These are phyloP conservation scores for Zaprionus lachaisei DNA, from an alignment of 1,140 invertebrate species.

Conservation along the genomic window DNA sequence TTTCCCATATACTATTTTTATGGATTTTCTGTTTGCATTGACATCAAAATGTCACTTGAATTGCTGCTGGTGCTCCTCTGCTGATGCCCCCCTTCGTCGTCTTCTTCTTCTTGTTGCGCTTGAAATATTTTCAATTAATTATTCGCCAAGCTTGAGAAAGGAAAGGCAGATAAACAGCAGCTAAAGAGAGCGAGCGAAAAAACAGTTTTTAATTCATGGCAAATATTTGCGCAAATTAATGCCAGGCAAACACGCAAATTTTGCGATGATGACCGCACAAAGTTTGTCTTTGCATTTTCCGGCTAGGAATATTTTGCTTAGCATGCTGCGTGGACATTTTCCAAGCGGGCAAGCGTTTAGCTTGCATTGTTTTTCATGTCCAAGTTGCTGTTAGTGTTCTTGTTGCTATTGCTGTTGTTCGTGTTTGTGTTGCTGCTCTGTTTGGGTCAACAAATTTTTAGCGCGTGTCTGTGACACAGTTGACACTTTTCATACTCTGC, in stretches of 20 bases:
- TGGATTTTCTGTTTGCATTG: conserved; percentile 66
- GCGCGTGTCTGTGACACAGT: conserved; percentile 49
- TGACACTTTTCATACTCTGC: conserved; percentile 43
- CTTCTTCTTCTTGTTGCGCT: conserved; percentile 1
- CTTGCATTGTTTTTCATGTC: conserved; percentile 19
- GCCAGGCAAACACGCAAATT: conserved; percentile 58
- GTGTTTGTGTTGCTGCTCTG: neutral
- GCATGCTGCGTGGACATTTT: conserved; percentile 10
- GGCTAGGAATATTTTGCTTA: conserved; percentile 17
- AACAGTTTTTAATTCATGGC: conserved; percentile 50
- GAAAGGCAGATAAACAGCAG: neutral
- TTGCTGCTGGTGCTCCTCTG: conserved; percentile 10
- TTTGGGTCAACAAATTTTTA: conserved; percentile 41
- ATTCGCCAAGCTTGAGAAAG: conserved; percentile 43
- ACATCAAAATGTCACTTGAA: conserved; percentile 75
- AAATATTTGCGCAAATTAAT: conserved; percentile 77
- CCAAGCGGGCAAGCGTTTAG: conserved; percentile 15
- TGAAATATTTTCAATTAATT: conserved; percentile 72
- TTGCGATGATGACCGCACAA: conserved; percentile 35
- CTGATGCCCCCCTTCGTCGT: conserved; percentile 4
- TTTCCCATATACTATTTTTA: conserved; percentile 33
- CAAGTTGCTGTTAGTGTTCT: neutral
- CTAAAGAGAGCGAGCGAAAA: conserved; percentile 29
- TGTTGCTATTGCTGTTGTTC: neutral
- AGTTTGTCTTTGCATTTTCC: conserved; percentile 49